phyloP scores from a whole-genome alignment of 2,113 vertebrate genomes.

The Epinephelus fuscoguttatus region DNA sequence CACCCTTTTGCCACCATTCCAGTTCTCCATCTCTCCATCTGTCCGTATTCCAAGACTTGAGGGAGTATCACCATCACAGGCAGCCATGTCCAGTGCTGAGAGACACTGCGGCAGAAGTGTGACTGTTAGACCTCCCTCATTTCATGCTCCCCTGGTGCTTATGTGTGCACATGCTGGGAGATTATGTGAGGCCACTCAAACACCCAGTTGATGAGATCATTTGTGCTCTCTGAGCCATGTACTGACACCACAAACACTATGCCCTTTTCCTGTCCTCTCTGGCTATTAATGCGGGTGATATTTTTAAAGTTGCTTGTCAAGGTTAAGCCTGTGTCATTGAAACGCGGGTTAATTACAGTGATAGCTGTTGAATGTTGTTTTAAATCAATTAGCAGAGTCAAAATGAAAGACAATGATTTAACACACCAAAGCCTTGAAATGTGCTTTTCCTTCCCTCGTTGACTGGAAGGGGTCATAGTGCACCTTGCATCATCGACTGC shows the following conservation, averaged over 20 bases:
- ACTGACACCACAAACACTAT: slow-evolving; percentile 55
- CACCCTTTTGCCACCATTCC: slow-evolving; percentile 52
- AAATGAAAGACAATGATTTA: slow-evolving; percentile 15
- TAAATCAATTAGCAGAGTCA: slow-evolving; percentile 28
- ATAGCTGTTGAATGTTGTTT: slow-evolving; percentile 37
- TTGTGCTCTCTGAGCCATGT: slow-evolving; percentile 49
- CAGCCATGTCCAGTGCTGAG: slow-evolving; percentile 34
- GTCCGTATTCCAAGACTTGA: slow-evolving; percentile 38
- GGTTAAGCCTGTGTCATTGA: slow-evolving; percentile 25
- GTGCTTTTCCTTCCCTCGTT: neutral
- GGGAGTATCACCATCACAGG: slow-evolving; percentile 31
- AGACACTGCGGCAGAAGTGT: slow-evolving; percentile 38
- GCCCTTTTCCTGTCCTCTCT: slow-evolving; percentile 44
- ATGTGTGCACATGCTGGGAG: slow-evolving; percentile 47
- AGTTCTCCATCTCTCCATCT: slow-evolving; percentile 55
- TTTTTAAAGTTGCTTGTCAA: slow-evolving; percentile 41
- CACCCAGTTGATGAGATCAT: slow-evolving; percentile 64
- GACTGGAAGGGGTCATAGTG: slow-evolving; percentile 14
- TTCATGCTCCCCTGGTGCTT: slow-evolving; percentile 61
- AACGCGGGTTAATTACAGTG: slow-evolving; percentile 45
- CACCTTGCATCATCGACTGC: slow-evolving; percentile 28
- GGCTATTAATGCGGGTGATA: slow-evolving; percentile 31
- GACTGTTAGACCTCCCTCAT: slow-evolving; percentile 48
- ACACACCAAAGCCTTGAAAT: slow-evolving; percentile 14
- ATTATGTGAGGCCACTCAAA: slow-evolving; percentile 70